Evolutionary conservation across 2,797 vertebrate species (phyloP), one percentile per base, ranked within the genome.

Genomic region (Coreius guichenoti): DNA sequence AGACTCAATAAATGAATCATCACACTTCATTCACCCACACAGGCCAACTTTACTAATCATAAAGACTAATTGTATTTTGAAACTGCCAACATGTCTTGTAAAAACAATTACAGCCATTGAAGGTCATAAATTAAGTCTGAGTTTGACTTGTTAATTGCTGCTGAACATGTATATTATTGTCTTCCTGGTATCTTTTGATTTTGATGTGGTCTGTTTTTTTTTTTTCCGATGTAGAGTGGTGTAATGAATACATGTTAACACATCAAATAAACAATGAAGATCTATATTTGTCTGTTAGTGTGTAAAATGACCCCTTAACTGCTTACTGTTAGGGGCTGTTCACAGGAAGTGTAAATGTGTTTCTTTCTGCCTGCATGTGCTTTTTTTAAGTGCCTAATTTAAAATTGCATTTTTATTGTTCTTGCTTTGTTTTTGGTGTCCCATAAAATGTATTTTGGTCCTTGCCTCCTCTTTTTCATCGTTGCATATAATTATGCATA

Each of bases 381-480:
- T 68, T 9, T 68, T 68, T 68, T 36, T 68, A 56, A 63, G 12
- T 63, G 26, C 13, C n/a, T 26, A 2, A 61, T 61, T 61, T 61
- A 13, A 61, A 61, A 75, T 82, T 74, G 33, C 89, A 86, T 90
- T 88, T 82, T 74, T 88, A 49, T 19, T 43, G 68, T 63, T 68
- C 51, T 81, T 47, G 26, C 12, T 63, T 72, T 77, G 77, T 83
- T 67, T 67, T 67, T 67, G 0, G 31, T 33, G 14, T 68, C 19
- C 69, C 81, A 83, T 87, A 79, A 83, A 85, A 19, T 47, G 79
- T 67, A 72, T 73, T 67, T 83, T 81, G 76, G 2, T 43, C 39
- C 63, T 47, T 19, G 23, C 33, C 33, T 39, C 49, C 29, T 29
- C 58, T 80, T 72, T 80, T 86, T 84, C 54, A 56, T 86, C 8